Conservation (phyloP, 2,113 vertebrate genomes). For the Morone saxatilis region DNA sequence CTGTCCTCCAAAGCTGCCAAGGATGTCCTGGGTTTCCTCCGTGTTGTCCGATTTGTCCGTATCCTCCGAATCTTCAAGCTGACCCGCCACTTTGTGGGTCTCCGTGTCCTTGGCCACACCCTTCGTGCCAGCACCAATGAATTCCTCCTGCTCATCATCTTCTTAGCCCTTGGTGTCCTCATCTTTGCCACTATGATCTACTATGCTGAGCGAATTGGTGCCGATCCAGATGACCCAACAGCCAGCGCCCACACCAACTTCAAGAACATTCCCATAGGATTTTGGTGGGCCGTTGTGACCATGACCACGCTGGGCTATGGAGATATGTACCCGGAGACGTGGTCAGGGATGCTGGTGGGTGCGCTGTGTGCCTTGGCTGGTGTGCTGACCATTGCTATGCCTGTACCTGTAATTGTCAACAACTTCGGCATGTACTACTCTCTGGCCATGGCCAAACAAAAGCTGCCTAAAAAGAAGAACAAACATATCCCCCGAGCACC, state of each 20-base stretch:
- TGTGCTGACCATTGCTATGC: conserved; percentile 98
- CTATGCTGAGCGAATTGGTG: conserved; percentile 95
- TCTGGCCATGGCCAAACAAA: conserved; percentile 97
- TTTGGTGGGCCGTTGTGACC: conserved; percentile 98
- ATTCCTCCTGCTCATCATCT: conserved; percentile 96
- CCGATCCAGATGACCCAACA: conserved; percentile 90
- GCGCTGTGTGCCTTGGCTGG: conserved; percentile 94
- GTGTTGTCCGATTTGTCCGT: conserved; percentile 93
- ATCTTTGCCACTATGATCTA: conserved; percentile 99
- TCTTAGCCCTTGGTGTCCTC: conserved; percentile 93
- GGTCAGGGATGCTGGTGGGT: conserved; percentile 98
- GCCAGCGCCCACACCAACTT: conserved; percentile 92
- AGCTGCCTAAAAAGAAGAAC: conserved; percentile 97
- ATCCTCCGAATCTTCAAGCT: conserved; percentile 97
- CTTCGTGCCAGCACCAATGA: conserved; percentile 96
- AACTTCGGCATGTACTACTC: conserved; percentile 99
- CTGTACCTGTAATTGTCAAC: conserved; percentile 97
- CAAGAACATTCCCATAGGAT: conserved; percentile 98
- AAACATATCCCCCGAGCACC: conserved; percentile 94
- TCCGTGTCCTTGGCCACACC: conserved; percentile 94
- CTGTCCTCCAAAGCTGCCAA: conserved; percentile 96
- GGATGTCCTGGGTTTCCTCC: conserved; percentile 94
- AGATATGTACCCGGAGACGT: conserved; percentile 97
- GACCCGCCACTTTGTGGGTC: conserved; percentile 94
- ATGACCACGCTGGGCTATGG: conserved; percentile 97